A percentile compares a stretch with the other conserved stretches of the same genome.
These are phyloP conservation scores for Nibea coibor DNA, from an alignment of 2,113 vertebrate genomes.

Conservation along the genomic window DNA sequence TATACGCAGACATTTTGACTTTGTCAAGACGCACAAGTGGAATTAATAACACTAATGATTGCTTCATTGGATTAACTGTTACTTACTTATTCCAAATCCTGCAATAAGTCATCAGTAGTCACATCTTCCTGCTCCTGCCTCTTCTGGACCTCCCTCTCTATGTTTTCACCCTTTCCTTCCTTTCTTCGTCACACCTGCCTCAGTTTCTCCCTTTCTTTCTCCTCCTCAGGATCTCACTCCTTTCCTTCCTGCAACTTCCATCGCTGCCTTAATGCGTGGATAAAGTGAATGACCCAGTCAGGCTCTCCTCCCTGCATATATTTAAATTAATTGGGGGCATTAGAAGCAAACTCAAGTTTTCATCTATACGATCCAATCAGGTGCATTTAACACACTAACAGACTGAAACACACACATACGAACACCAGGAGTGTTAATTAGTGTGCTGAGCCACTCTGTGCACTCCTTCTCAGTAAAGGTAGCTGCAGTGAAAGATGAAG, in stretches of 20 bases:
- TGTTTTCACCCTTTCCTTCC: background rate
- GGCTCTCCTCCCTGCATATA: constrained; percentile 75
- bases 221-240: background rate
- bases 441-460: constrained; percentile 51
- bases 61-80: too few relatives aligned
- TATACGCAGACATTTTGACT: too few relatives aligned
- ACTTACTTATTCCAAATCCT: too few relatives aligned
- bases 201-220: background rate
- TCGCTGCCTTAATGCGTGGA: constrained; percentile 50
- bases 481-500: constrained; percentile 22
- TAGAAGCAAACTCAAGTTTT: constrained; percentile 74
- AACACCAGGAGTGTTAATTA: constrained; percentile 69
- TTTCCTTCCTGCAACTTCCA: constrained; percentile 20
- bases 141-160: too few relatives aligned
- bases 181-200: constrained; percentile 5
- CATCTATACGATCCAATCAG: constrained; percentile 78
- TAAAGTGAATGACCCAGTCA: constrained; percentile 58
- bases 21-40: too few relatives aligned
- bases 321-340: constrained; percentile 80
- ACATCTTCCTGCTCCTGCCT: too few relatives aligned
- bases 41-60: too few relatives aligned
- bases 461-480: constrained; percentile 43
- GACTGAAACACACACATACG: constrained; percentile 16
- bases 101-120: too few relatives aligned
- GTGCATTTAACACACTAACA: constrained; percentile 62